phyloP scores from a whole-genome alignment of 2,888 invertebrate genomes.

The Calliscelio sp. region DNA sequence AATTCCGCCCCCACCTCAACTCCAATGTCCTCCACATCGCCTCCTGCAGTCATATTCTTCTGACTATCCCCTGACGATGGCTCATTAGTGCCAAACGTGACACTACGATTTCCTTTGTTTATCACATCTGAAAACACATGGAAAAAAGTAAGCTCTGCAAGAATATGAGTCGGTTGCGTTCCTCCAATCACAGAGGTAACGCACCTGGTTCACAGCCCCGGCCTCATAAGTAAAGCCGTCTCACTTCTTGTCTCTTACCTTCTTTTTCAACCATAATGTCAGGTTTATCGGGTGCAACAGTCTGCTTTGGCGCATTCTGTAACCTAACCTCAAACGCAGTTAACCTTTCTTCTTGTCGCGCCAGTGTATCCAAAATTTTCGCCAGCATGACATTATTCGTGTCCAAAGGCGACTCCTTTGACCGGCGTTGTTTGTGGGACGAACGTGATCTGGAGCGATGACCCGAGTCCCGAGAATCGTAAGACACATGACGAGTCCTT shows the following conservation, averaged over 20 bases:
- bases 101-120: neutral
- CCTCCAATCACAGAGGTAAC: neutral
- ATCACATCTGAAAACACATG: neutral
- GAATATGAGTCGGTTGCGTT: slow-evolving; percentile 18
- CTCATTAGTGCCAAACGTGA: neutral
- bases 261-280: neutral
- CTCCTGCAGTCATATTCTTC: too few species aligned
- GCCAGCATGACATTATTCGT: too few species aligned
- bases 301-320: too few species aligned
- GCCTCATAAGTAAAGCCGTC: neutral
- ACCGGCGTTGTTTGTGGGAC: too few species aligned
- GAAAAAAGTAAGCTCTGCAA: neutral
- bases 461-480: too few species aligned
- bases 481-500: too few species aligned
- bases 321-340: neutral
- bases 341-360: neutral
- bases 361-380: too few species aligned
- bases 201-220: slow-evolving; percentile 30
- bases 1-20: neutral
- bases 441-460: too few species aligned
- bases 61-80: neutral
- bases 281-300: too few species aligned
- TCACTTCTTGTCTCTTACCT: slow-evolving; percentile 25
- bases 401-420: too few species aligned
- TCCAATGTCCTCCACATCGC: too few species aligned